Evolutionary conservation across 2,888 invertebrate genomes (phyloP).

Genomic region (Cantharis rufa): DNA sequence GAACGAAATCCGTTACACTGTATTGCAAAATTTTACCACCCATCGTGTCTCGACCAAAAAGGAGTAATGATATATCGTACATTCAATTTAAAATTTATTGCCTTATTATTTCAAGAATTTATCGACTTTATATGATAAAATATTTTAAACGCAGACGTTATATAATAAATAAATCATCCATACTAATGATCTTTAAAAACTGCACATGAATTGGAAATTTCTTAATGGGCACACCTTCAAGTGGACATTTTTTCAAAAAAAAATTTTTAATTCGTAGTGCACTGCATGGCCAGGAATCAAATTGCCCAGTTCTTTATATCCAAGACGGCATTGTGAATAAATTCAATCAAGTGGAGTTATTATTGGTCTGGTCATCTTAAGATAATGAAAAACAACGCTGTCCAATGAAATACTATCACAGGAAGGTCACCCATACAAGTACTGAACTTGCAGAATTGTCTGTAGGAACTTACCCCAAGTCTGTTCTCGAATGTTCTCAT

Average conservation of each 20-base stretch:
- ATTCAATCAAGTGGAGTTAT: too few relatives aligned
- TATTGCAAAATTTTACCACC: conserved; percentile 19
- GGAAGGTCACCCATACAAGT: too few relatives aligned
- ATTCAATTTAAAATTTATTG: conserved; percentile 15
- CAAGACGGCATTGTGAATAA: too few relatives aligned
- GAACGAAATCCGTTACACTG: not conserved
- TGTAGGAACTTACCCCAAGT: too few relatives aligned
- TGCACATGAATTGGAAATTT: not conserved
- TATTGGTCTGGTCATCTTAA: too few relatives aligned
- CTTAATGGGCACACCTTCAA: not conserved
- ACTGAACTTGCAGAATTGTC: too few relatives aligned
- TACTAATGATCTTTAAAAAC: conserved; percentile 1
- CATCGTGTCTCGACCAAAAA: conserved; percentile 15
- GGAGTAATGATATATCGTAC: conserved; percentile 9
- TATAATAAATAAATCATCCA: conserved; percentile 2
- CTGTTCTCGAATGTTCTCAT: too few relatives aligned
- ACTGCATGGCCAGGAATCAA: too few relatives aligned
- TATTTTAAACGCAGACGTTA: not conserved
- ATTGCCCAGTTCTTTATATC: too few relatives aligned
- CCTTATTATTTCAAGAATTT: conserved; percentile 13
- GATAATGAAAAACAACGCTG: too few relatives aligned
- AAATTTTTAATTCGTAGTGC: not conserved
- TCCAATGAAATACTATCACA: too few relatives aligned
- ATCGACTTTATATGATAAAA: not conserved
- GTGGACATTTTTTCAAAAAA: not conserved